Conservation (phyloP, 2,113 vertebrate genomes). For the Phaethornis superciliosus region DNA sequence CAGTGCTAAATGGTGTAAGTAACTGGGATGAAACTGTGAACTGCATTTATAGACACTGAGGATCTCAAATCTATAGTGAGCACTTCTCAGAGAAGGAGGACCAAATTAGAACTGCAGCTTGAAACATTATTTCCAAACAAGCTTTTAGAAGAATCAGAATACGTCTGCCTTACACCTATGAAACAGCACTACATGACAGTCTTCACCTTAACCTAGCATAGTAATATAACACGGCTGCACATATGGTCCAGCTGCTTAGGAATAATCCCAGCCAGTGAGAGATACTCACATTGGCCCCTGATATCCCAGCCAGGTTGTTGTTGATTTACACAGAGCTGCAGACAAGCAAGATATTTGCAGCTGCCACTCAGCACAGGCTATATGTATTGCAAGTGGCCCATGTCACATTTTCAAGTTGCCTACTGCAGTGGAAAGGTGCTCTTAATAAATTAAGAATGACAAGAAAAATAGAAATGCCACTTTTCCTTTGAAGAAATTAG, state of each 20-base stretch:
- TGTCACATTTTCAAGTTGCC: not conserved
- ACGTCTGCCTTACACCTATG: not conserved
- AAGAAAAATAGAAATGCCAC: not conserved
- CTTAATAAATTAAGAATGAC: not conserved
- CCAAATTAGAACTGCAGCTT: not conserved
- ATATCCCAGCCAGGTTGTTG: not conserved
- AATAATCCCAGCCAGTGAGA: not conserved
- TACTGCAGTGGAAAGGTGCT: not conserved
- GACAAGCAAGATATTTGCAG: not conserved
- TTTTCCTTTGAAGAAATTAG: not conserved
- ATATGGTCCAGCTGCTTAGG: not conserved
- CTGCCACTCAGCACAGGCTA: not conserved
- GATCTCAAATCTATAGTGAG: not conserved
- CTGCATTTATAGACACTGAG: not conserved
- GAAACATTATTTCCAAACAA: not conserved
- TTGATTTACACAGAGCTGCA: not conserved
- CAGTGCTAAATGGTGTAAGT: not conserved
- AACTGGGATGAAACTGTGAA: not conserved
- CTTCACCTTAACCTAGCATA: not conserved
- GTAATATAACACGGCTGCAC: fast-evolving
- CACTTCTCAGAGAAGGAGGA: not conserved
- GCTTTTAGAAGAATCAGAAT: not conserved
- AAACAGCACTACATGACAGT: not conserved
- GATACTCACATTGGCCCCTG: not conserved
- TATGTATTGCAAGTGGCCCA: not conserved